A percentile compares a stretch with the other conserved stretches of the same genome.
Evolutionary conservation across 1,140 invertebrate genomes (phyloP).

Genomic region (Calephelis virginiensis): DNA sequence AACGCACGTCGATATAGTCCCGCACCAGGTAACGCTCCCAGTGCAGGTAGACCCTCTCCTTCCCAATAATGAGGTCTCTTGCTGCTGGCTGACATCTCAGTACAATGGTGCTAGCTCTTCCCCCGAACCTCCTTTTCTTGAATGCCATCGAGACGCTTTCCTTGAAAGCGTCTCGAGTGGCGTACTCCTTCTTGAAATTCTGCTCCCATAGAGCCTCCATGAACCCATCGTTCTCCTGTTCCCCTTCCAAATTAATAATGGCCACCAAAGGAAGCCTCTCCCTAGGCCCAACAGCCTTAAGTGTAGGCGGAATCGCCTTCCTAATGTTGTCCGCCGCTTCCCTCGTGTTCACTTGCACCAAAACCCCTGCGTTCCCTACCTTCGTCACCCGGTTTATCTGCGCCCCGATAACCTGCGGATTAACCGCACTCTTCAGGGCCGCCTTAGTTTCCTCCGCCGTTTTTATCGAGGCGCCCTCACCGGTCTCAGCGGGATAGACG

Average conservation of each 20-base stretch:
- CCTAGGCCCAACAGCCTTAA: background rate
- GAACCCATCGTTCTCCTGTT: background rate
- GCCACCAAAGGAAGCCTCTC: slow-evolving; percentile 3
- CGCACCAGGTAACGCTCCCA: no score
- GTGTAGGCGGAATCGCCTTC: background rate
- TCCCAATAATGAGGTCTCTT: no score
- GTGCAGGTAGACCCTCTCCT: no score
- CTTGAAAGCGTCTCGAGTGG: no score
- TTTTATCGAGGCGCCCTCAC: background rate
- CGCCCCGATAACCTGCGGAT: background rate
- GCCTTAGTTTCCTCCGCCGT: slow-evolving; percentile 13
- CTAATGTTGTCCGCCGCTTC: slow-evolving; percentile 3
- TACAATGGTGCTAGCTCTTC: no score
- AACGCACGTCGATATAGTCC: no score
- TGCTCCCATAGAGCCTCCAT: background rate
- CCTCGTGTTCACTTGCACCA: background rate
- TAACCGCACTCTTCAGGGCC: background rate
- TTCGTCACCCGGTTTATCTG: background rate
- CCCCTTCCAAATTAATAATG: background rate
- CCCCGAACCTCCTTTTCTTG: no score
- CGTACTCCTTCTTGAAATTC: slow-evolving; percentile 1
- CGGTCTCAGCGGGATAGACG: slow-evolving; percentile 2
- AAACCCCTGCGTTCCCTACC: slow-evolving; percentile 15
- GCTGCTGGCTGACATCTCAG: no score
- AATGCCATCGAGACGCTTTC: background rate